A percentile compares a stretch with the other conserved stretches of the same genome.
Evolutionary conservation across 2,888 invertebrate genomes (phyloP).

Genomic region (Tricholauxania praeusta): DNA sequence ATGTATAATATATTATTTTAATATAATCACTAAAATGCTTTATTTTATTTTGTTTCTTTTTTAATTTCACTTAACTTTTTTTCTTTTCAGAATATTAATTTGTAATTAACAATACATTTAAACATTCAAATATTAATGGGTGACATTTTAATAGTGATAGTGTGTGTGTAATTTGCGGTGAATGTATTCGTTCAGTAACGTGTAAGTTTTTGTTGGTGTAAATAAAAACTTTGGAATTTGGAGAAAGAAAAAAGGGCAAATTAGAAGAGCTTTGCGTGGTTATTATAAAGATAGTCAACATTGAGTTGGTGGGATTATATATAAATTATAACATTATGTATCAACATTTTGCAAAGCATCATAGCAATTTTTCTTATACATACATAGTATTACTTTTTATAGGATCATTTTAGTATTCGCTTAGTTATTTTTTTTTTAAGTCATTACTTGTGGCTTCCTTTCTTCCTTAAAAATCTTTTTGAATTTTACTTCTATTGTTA

Average conservation of each 20-base stretch:
- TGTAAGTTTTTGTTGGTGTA: too few relatives aligned
- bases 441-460: constrained; percentile 24
- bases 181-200: background rate
- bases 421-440: constrained; percentile 18
- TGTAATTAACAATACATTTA: constrained; percentile 35
- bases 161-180: constrained; percentile 8
- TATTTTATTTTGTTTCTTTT: background rate
- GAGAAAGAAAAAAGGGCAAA: too few relatives aligned
- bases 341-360: too few relatives aligned
- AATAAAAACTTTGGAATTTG: too few relatives aligned
- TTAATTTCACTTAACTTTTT: constrained; percentile 6
- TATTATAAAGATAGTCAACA: too few relatives aligned
- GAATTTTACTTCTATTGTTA: background rate
- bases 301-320: too few relatives aligned
- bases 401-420: constrained; percentile 2
- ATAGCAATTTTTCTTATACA: too few relatives aligned
- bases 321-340: too few relatives aligned
- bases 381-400: background rate
- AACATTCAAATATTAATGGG: constrained; percentile 31
- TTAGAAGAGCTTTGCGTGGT: too few relatives aligned
- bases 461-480: constrained; percentile 27
- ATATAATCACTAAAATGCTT: constrained; percentile 33
- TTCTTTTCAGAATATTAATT: constrained; percentile 24
- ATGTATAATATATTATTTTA: constrained; percentile 12
- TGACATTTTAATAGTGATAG: background rate